Conservation (phyloP, 1,140 invertebrate species). For the Drosophila mauritiana region DNA sequence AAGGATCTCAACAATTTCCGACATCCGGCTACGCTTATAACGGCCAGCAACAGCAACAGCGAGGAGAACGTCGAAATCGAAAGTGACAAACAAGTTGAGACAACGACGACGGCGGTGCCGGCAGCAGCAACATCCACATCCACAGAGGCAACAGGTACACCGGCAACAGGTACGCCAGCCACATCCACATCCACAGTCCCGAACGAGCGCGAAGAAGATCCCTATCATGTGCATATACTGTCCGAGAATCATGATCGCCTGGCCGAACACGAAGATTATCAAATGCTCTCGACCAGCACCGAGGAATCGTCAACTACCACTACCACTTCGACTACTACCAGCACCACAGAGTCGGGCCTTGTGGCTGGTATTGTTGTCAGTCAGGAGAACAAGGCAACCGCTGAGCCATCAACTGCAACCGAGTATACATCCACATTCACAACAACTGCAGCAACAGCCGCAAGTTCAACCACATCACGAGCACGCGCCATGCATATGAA, state of each 20-base stretch:
- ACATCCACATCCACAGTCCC: slow-evolving; percentile 19
- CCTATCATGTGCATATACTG: slow-evolving; percentile 83
- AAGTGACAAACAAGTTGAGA: slow-evolving; percentile 61
- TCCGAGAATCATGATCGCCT: slow-evolving; percentile 83
- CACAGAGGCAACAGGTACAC: slow-evolving; percentile 20
- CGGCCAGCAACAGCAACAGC: slow-evolving; percentile 78
- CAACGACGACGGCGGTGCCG: slow-evolving; percentile 31
- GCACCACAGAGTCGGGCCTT: slow-evolving; percentile 45
- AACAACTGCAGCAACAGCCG: slow-evolving; percentile 5
- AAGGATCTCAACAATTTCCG: slow-evolving; percentile 83
- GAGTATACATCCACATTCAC: slow-evolving; percentile 18
- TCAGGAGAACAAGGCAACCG: slow-evolving; percentile 70
- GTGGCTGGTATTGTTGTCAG: slow-evolving; percentile 68
- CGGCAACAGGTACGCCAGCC: slow-evolving; percentile 22
- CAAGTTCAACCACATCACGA: slow-evolving; percentile 59
- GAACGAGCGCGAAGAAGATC: slow-evolving; percentile 73
- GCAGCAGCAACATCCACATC: slow-evolving; percentile 21
- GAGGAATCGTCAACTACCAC: slow-evolving; percentile 59
- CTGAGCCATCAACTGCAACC: slow-evolving; percentile 51
- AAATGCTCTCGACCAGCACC: slow-evolving; percentile 79
- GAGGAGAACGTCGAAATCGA: slow-evolving; percentile 73
- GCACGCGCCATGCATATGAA: slow-evolving; percentile 84
- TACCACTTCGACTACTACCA: slow-evolving; percentile 17
- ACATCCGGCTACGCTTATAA: slow-evolving; percentile 81
- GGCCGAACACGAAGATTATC: slow-evolving; percentile 83